These are phyloP conservation scores for Sinhomidia bicolor DNA, from an alignment of 2,888 invertebrate genomes.

Conservation along the genomic window DNA sequence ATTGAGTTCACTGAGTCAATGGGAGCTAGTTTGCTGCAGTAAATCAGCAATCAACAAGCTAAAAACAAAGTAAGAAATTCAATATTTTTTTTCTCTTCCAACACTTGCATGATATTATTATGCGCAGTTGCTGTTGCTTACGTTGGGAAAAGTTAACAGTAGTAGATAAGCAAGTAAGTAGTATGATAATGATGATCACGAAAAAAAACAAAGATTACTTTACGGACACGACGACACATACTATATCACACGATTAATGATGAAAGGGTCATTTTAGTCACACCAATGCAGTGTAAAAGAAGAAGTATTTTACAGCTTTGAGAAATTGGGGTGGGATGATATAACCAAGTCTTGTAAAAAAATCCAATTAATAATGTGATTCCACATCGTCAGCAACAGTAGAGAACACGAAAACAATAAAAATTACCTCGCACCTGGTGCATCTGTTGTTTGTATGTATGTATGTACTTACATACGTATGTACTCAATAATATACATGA, in stretches of 20 bases:
- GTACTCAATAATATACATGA: neutral
- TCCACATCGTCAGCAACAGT: slow-evolving; percentile 12
- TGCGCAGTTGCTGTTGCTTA: neutral
- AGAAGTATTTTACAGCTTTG: neutral
- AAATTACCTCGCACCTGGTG: slow-evolving; percentile 56
- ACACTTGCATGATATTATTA: neutral
- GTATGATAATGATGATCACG: neutral
- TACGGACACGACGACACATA: neutral
- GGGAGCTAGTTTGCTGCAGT: slow-evolving; percentile 38
- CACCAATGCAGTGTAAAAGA: slow-evolving; percentile 2
- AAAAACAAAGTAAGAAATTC: slow-evolving; percentile 48
- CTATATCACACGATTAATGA: slow-evolving; percentile 52
- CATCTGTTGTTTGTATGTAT: neutral
- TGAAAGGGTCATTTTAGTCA: slow-evolving; percentile 47
- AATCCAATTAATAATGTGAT: slow-evolving; percentile 60
- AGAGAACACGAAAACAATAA: slow-evolving; percentile 43
- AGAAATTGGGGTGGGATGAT: slow-evolving; percentile 44
- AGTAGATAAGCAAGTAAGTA: neutral
- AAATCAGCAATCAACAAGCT: slow-evolving; percentile 49
- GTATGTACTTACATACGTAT: neutral
- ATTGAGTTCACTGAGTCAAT: slow-evolving; percentile 68
- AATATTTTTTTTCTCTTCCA: slow-evolving; percentile 51
- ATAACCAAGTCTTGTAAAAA: slow-evolving; percentile 36
- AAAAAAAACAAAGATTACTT: slow-evolving; percentile 7
- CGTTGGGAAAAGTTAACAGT: neutral